These are phyloP conservation scores for Manis javanica DNA, from an alignment of 2,797 vertebrate genomes.

Conservation along the genomic window DNA sequence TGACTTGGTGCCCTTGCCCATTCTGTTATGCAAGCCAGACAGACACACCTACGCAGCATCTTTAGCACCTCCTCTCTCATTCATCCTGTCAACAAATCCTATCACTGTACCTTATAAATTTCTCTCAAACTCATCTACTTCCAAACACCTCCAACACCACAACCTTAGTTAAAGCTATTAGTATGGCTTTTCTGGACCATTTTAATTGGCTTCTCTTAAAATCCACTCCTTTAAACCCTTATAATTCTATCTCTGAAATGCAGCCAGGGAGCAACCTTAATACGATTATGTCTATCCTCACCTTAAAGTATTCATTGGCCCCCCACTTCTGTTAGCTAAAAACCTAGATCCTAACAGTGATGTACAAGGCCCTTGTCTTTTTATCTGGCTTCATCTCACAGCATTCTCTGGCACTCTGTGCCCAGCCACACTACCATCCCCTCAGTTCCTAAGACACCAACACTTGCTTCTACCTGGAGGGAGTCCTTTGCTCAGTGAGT, in stretches of 20 bases:
- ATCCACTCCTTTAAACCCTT: background rate
- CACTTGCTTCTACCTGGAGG: rapidly evolving
- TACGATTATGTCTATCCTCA: background rate
- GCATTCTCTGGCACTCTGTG: background rate
- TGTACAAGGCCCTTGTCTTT: background rate
- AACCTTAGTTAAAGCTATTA: background rate
- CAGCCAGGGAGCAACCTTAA: background rate
- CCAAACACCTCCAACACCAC: background rate
- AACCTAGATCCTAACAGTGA: background rate
- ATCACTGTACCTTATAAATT: background rate
- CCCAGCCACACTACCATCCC: background rate
- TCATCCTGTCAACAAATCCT: background rate
- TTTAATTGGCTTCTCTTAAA: background rate
- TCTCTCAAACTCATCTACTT: background rate
- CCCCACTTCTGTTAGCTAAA: background rate
- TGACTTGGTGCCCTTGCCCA: background rate
- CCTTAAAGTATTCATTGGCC: background rate
- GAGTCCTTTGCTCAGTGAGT: background rate
- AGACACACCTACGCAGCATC: background rate
- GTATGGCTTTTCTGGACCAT: background rate
- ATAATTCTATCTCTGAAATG: background rate
- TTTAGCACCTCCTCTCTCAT: background rate
- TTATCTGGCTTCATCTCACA: background rate
- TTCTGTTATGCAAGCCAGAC: background rate
- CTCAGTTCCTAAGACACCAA: background rate